Base-by-base conservation (phyloP, 2,797 vertebrate species). In the Pygocentrus nattereri region DNA sequence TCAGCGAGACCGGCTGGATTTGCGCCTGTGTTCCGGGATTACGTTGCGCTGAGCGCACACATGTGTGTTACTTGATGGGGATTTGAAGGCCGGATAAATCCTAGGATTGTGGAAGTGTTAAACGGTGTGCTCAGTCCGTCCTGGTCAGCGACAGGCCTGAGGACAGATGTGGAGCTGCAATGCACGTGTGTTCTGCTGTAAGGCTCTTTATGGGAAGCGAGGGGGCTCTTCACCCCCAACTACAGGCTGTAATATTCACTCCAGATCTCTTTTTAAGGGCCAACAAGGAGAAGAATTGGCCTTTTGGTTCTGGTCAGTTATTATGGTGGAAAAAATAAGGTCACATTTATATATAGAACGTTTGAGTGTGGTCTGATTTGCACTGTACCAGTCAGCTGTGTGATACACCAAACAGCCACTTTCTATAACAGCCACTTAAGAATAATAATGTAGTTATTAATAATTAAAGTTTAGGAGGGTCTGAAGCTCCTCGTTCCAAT, bases 21-120 rank as follows among this genome's bases (percentile, higher is more conserved):
- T 87, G 76, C 38, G 47, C 62, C 49, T 75, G 68, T 73, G 74
- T 84, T 74, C 27, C 6, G 25, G 83, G 86, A 86, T 86, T 86
- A 85, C 70, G 72, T 69, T 52, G 31, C 64, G 25, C 59, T 38
- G 67, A 65, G 85, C 62, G 61, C 74, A 80, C 76, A 85, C 85
- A 74, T 50, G 71, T 41, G 56, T 78, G 81, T 77, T 81, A 80
- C 78, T 79, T 68, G 74, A 54, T n/a, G 27, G 69, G 85, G 83
- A 84, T 87, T 87, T 85, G 4, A 77, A 58, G 73, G 80, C 61
- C 56, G 81, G 84, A 89, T 67, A 83, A 89, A 80, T 65, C 72
- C 68, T 12, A 86, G 90, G 87, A 88, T 90, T 91, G 84, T 84
- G 84, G 82, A 76, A 74, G 80, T 76, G 80, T 85, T 82, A 69